phyloP scores from a whole-genome alignment of 2,888 invertebrate genomes.

The Lymantria dispar region DNA sequence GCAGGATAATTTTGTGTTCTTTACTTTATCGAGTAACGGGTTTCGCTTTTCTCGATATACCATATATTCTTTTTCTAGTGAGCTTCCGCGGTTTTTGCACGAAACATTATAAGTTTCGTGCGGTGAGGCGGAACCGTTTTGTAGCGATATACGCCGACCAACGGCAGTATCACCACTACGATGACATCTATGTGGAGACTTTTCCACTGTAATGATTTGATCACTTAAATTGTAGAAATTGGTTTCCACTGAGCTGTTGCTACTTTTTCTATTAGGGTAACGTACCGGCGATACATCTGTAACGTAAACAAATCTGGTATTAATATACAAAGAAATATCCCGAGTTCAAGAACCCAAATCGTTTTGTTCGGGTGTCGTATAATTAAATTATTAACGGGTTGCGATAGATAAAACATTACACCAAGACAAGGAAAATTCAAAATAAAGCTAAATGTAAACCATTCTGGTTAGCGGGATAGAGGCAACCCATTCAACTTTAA shows the following conservation, averaged over 20 bases:
- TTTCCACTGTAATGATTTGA: conserved; percentile 83
- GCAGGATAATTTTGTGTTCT: conserved; percentile 87
- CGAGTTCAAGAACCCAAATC: no score
- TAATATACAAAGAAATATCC: conserved; percentile 2
- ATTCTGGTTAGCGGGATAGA: no score
- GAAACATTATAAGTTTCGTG: conserved; percentile 77
- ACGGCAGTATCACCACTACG: conserved; percentile 62
- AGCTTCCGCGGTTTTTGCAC: conserved; percentile 73
- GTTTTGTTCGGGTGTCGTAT: no score
- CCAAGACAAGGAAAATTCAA: no score
- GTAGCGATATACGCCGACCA: conserved; percentile 70
- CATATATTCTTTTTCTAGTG: conserved; percentile 82
- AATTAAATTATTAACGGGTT: no score
- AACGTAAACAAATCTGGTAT: conserved; percentile 33
- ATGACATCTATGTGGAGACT: conserved; percentile 76
- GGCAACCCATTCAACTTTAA: no score
- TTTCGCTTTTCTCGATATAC: conserved; percentile 85
- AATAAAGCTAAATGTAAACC: no score
- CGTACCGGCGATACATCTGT: conserved; percentile 85
- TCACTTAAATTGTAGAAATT: conserved; percentile 86
- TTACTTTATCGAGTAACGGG: conserved; percentile 87
- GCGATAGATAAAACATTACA: no score
- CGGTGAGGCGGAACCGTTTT: conserved; percentile 66
- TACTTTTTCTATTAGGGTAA: conserved; percentile 84
- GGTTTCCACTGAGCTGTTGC: conserved; percentile 84